Evolutionary conservation across 2,113 vertebrate species (phyloP), one percentile per base, ranked within the genome.

Genomic region (Salminus brasiliensis): DNA sequence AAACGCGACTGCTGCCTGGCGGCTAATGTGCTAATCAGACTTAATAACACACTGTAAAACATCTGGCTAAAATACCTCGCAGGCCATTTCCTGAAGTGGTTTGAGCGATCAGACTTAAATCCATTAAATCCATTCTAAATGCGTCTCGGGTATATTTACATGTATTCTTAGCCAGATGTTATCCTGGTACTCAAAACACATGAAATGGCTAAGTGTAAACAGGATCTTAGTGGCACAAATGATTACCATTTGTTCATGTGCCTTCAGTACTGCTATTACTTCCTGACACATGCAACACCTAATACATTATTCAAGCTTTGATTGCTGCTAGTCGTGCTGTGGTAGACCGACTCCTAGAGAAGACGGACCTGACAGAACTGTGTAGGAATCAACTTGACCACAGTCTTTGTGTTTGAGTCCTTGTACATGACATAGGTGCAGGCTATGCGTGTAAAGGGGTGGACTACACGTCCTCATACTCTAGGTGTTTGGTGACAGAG

Each of bases 401-500:
- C 32, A n/a, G 21, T 52, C 16, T 52, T 52, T 21, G 30, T 21
- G 12, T 63, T 18, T 63, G 60, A 21, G 5, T 63, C 21, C 30
- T 34, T 34, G 5, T 34, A 21, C 18, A 34, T 63, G 29, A 34
- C 9, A 36, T 39, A 47, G 25, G 25, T 53, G 52, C 18, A 70
- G 43, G 21, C 25, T 30, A 23, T 72, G 45, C 29, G 69, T 72
- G 15, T 72, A 1, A 16, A 15, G 15, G 16, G 49, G 15, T 45
- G 5, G 69, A 12, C 27, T 49, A 8, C 39, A 49, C 23, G 9
- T 23, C 52, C 52, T n/a, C 52, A 23, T 6, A 25, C 23, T 55
- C 52, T 29, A 49, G 23, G 18, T 70, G 45, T 34, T 47, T 72
- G 45, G 69, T 53, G 68, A 52, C 27, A 71, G 62, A 25, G 39